These are phyloP conservation scores for Edolisoma coerulescens DNA, from an alignment of 2,113 vertebrate genomes.

Conservation along the genomic window DNA sequence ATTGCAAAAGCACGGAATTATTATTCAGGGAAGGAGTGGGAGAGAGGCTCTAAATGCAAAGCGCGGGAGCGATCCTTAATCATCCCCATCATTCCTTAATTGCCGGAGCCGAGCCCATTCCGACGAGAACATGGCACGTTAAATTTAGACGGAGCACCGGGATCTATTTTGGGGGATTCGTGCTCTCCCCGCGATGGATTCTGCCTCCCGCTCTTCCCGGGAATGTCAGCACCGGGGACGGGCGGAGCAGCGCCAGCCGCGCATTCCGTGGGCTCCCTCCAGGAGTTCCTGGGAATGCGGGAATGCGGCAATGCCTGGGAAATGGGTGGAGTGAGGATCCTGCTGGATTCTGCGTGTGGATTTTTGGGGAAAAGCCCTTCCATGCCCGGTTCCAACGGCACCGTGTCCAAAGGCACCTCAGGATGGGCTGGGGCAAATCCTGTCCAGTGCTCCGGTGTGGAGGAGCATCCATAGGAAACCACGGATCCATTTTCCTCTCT, in stretches of 20 bases:
- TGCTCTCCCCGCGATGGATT: neutral
- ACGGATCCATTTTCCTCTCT: neutral
- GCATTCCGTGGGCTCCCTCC: neutral
- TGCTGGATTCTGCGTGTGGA: fast-evolving
- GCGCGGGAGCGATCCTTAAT: slow-evolving; percentile 34
- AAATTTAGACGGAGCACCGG: slow-evolving; percentile 19
- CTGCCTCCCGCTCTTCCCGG: neutral
- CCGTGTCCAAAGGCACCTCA: fast-evolving
- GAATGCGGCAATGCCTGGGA: neutral
- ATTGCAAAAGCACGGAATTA: neutral
- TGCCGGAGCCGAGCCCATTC: slow-evolving; percentile 12
- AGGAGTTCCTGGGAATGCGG: neutral
- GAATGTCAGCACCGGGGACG: neutral
- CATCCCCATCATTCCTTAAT: slow-evolving; percentile 44
- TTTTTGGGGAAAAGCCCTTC: neutral
- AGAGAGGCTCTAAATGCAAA: neutral
- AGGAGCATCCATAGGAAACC: neutral
- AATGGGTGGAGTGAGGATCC: neutral
- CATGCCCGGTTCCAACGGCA: fast-evolving
- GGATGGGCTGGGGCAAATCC: neutral
- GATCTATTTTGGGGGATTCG: neutral
- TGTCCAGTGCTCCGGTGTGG: fast-evolving
- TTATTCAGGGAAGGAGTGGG: slow-evolving; percentile 28
- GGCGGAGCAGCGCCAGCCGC: neutral
- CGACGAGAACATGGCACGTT: slow-evolving; percentile 20